Base-by-base conservation (phyloP, 2,113 vertebrate species). In the Calypte anna region DNA sequence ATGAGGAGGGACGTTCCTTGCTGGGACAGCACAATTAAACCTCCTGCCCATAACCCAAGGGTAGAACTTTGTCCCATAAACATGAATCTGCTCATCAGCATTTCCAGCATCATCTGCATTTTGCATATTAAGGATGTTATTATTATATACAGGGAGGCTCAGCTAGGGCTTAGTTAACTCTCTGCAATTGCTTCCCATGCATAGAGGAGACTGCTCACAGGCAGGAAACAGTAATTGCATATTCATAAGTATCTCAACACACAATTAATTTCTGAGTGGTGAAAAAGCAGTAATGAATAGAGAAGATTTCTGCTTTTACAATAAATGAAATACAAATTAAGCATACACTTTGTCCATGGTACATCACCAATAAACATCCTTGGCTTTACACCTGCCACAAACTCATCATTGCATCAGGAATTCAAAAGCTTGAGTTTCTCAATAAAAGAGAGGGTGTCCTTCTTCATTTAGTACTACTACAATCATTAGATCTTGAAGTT, bases 201-300 rank as follows among this genome's bases (percentile, higher is more conserved):
- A 86, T 53, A 46, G 63, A 92, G 44, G 64, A 57, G 74, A 76
- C 88, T 88, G 95, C 82, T 86, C 46, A 96, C 66, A 96, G 93
- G 82, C 74, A 76, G 69, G 75, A 78, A 96, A 80, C 64, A 53
- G 82, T 73, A 74, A 93, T 86, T 97, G 96, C 97, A 98, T 97
- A 98, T 98, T 97, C 97, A 97, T 98, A 93, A 97, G 86, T 79
- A 96, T 85, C 96, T 96, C 98, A 87, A 88, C 74, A 91, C 93
- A 90, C 96, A 97, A 97, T 97, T 98, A 98, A 98, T 95, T 98
- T 97, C 97, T 88, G 96, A 97, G 95, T 94, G 94, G 91, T 81
- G 95, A 27, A 96, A 97, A 90, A 91, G 87, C 82, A 95, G 93
- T 93, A 97, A 96, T 95, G 97, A 98, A 97, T 72, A 91, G 97